Evolutionary conservation across 92 coral and sea anemone species (phyloP), one percentile per base, ranked within the genome.

Genomic region (Phymanthus crucifer): DNA sequence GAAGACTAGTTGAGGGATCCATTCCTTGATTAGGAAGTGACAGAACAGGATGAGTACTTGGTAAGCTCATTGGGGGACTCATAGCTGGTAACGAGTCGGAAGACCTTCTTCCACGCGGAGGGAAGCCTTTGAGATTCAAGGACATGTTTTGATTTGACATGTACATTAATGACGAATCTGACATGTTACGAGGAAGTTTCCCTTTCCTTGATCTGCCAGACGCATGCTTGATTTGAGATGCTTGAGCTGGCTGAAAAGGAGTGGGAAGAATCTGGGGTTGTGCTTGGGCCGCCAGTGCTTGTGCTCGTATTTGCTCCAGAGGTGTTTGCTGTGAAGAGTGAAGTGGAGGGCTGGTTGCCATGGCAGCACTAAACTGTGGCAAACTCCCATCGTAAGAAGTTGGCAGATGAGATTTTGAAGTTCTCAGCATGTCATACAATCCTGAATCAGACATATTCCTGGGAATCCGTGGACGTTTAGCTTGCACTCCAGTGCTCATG

Each of bases 391-490:
- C 78, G n/a, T 32, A 32, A 38, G 56, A 12, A 36, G 18, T 45
- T 45, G 46, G 50, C 48, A 56, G 13, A 12, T 31, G 24, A 52
- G 65, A 11, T 29, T 37, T 66, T 32, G 82, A 76, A 86, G 80
- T 67, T 35, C 87, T 89, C 2, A 82, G 77, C 68, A 93, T 67
- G 52, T 85, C 83, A 66, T 91, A 83, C 61, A 96, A 87, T 23
- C 94, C 80, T 26, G 99, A 96, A 80, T 96, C 99, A 10, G 99
- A 96, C 94, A 91, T 91, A 76, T 96, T 96, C 54, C 99, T 83
- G 32, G 98, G 99, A 56, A 96, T 77, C 33, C 98, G 80, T 2
- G 92, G 86, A 33, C 94, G 87, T 80, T 96, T 96, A n/a, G 97
- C 86, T 75, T 90, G 94, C 27, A 87, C 78, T 0, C 93, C 71